Evolutionary conservation across 2,113 vertebrate genomes (phyloP).

Genomic region (Nanorana parkeri): DNA sequence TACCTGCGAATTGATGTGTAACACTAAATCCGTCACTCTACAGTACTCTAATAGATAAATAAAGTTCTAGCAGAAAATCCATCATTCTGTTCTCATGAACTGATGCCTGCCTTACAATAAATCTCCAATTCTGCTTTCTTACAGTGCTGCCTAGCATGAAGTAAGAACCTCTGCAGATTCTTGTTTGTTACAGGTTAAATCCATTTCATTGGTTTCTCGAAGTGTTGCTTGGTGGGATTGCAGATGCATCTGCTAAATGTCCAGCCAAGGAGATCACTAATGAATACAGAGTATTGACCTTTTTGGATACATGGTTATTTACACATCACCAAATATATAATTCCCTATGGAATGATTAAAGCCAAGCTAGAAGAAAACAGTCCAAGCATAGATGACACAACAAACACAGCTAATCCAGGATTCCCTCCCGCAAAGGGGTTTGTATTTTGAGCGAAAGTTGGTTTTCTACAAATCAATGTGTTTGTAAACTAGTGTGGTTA

Average conservation of each 20-base stretch:
- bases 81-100: slow-evolving; percentile 42
- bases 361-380: slow-evolving; percentile 14
- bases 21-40: slow-evolving; percentile 39
- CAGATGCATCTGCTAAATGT: not conserved
- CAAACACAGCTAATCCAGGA: not conserved
- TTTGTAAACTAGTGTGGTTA: not conserved
- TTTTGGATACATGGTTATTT: slow-evolving; percentile 7
- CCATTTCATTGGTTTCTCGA: not conserved
- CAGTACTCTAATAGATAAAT: slow-evolving; percentile 37
- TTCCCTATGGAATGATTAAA: slow-evolving; percentile 33
- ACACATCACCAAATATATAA: slow-evolving; percentile 31
- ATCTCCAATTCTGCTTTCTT: slow-evolving; percentile 24
- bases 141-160: slow-evolving; percentile 26
- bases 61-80: slow-evolving; percentile 24
- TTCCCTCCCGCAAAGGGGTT: not conserved
- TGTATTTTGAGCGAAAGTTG: not conserved
- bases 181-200: slow-evolving; percentile 1
- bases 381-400: slow-evolving; percentile 7
- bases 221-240: not conserved
- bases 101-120: slow-evolving; percentile 17
- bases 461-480: not conserved
- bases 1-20: slow-evolving; percentile 30
- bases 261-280: not conserved
- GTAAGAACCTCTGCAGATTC: slow-evolving; percentile 20
- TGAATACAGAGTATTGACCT: slow-evolving; percentile 23